Evolutionary conservation across 2,888 invertebrate species (phyloP).

Genomic region (Sinohyriopsis cumingii): DNA sequence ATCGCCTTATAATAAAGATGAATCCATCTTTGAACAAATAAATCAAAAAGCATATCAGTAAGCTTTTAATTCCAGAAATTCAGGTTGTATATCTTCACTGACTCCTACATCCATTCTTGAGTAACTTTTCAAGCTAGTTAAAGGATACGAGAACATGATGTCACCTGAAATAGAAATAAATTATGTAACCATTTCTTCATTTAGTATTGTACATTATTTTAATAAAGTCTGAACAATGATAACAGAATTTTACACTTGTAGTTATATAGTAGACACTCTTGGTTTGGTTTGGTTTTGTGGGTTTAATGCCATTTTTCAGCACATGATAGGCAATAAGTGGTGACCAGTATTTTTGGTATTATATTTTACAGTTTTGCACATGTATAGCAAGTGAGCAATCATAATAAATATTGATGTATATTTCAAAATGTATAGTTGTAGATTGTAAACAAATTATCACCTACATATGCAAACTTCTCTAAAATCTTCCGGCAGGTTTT

Average conservation of each 20-base stretch:
- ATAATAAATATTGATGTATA: no score
- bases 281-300: no score
- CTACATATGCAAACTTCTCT: slow-evolving; percentile 69
- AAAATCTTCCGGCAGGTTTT: slow-evolving; percentile 70
- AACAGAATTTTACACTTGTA: no score
- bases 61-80: neutral
- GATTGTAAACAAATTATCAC: slow-evolving; percentile 2
- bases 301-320: no score
- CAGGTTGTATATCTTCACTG: neutral
- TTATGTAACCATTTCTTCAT: slow-evolving; percentile 4
- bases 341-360: no score
- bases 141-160: slow-evolving; percentile 70
- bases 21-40: neutral
- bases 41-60: neutral
- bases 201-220: neutral
- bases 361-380: no score
- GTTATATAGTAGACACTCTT: no score
- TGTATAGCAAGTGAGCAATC: no score
- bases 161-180: slow-evolving; percentile 56
- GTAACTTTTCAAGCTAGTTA: slow-evolving; percentile 3
- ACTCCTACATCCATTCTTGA: neutral
- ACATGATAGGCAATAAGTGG: no score
- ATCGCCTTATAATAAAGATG: no score
- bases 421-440: no score
- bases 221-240: neutral